Conservation (phyloP, 2,113 vertebrate genomes). For the Salvelinus sp. region DNA sequence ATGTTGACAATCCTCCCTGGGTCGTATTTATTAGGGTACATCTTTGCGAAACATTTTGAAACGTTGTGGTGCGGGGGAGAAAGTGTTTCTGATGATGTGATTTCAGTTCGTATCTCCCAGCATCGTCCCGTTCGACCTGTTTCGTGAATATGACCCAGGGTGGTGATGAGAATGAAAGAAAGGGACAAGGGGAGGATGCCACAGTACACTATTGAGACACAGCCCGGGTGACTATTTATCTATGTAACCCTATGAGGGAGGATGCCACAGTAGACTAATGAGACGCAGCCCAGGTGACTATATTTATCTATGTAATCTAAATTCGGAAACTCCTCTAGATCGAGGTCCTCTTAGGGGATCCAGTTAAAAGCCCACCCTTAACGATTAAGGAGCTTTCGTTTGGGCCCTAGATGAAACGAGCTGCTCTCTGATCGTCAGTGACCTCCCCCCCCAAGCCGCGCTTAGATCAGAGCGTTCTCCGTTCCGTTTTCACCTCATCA, state of each 20-base stretch:
- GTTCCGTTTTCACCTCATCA: not conserved
- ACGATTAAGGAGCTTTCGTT: constrained; percentile 61
- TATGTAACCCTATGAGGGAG: not conserved
- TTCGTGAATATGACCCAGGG: too few species aligned
- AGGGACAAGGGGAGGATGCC: constrained; percentile 32
- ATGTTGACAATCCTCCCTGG: too few species aligned
- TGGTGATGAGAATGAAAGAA: constrained; percentile 13
- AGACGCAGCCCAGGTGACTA: not conserved
- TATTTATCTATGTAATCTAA: too few species aligned
- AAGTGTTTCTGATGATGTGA: too few species aligned
- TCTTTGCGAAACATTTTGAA: too few species aligned
- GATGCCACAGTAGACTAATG: constrained; percentile 21
- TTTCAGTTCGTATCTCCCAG: too few species aligned
- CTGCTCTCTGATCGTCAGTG: constrained; percentile 61
- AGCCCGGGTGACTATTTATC: not conserved
- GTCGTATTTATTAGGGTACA: too few species aligned
- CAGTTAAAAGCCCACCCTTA: not conserved
- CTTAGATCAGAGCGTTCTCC: constrained; percentile 39
- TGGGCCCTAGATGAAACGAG: constrained; percentile 56
- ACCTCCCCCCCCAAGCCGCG: constrained; percentile 45
- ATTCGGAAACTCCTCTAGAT: not conserved
- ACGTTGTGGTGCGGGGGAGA: too few species aligned
- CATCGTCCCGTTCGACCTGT: too few species aligned
- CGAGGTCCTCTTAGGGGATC: not conserved
- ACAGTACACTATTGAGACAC: constrained; percentile 10